Conservation (phyloP, 1,140 invertebrate genomes). For the Pogonus chalceus region DNA sequence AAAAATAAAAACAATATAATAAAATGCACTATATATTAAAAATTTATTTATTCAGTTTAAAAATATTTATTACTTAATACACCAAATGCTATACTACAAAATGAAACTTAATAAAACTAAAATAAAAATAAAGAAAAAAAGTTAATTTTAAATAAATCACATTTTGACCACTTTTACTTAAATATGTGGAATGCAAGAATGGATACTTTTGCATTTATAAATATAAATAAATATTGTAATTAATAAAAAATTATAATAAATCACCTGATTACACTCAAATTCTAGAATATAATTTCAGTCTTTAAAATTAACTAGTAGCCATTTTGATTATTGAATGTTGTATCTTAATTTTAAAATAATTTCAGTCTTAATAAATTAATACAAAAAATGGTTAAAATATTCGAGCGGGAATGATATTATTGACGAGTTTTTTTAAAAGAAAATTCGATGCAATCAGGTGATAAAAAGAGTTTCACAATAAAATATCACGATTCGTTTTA, state of each 20-base stretch:
- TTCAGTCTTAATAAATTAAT: no score
- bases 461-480: neutral
- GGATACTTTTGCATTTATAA: neutral
- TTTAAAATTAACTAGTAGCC: no score
- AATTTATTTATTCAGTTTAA: neutral
- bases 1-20: neutral
- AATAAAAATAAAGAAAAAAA: neutral
- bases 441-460: no score
- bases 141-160: neutral
- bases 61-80: neutral
- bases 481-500: neutral
- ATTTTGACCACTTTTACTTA: neutral
- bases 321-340: no score
- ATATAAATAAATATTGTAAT: neutral
- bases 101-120: neutral
- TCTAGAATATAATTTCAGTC: neutral
- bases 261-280: neutral
- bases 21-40: neutral
- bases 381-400: no score
- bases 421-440: no score
- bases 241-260: neutral
- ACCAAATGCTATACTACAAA: neutral
- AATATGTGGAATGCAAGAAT: neutral
- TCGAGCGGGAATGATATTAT: neutral
- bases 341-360: no score